A percentile compares a stretch with the other conserved stretches of the same genome.
Evolutionary conservation across 1,140 invertebrate genomes (phyloP).

Genomic region (Agraylea sexmaculata): DNA sequence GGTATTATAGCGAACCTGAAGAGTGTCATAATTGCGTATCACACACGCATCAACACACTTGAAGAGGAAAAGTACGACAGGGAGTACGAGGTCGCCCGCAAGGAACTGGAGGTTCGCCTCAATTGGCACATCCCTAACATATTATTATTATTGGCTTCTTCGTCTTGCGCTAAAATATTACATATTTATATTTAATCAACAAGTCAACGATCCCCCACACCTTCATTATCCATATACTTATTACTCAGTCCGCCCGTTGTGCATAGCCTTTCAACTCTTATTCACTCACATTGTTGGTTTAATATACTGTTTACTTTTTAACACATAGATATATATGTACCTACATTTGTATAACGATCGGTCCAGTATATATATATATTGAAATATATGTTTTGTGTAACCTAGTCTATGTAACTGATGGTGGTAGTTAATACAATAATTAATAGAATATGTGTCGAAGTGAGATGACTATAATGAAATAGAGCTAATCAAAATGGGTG

Average conservation of each 20-base stretch:
- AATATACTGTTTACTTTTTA: too few relatives aligned
- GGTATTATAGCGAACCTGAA: conserved; percentile 64
- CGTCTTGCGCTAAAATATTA: not conserved
- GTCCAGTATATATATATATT: too few relatives aligned
- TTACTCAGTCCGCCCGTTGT: conserved; percentile 21
- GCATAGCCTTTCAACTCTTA: conserved; percentile 22
- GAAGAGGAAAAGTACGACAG: conserved; percentile 95
- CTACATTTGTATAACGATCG: too few relatives aligned
- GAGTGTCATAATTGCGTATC: conserved; percentile 74
- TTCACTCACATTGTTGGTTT: too few relatives aligned
- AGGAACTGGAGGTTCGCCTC: conserved; percentile 73
- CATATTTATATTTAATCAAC: conserved; percentile 4
- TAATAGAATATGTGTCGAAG: too few relatives aligned
- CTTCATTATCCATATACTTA: conserved; percentile 17
- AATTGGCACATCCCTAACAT: conserved; percentile 14
- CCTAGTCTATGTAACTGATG: too few relatives aligned
- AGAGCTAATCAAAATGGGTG: too few relatives aligned
- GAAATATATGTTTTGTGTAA: too few relatives aligned
- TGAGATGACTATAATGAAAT: too few relatives aligned
- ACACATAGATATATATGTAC: too few relatives aligned
- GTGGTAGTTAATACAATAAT: too few relatives aligned
- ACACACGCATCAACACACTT: conserved; percentile 73
- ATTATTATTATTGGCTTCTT: conserved; percentile 6
- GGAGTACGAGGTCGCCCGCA: conserved; percentile 86
- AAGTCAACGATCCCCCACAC: conserved; percentile 1